Percentiles rank a stretch among this genome's conserved stretches.
phyloP scores from a whole-genome alignment of 2,888 invertebrate genomes.

The Drosophila quasianomalipes region DNA sequence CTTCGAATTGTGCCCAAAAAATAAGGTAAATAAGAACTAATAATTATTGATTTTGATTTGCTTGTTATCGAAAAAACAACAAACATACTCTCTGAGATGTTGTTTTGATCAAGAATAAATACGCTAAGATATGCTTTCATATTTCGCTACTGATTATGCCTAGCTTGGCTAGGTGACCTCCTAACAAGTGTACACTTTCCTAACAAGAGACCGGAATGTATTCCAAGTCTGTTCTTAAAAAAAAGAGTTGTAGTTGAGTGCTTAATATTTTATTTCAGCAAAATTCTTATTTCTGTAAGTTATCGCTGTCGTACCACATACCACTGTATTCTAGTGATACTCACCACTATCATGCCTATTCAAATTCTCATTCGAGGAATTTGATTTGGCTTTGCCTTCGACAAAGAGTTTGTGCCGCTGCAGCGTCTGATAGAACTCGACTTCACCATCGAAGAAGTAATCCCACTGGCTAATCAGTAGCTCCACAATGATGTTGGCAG shows the following conservation, averaged over 20 bases:
- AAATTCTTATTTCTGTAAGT: not conserved
- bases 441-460: constrained; percentile 89
- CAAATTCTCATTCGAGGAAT: constrained; percentile 82
- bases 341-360: constrained; percentile 79
- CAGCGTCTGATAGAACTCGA: constrained; percentile 90
- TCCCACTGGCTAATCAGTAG: constrained; percentile 93
- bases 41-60: not conserved
- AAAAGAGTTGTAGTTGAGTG: not conserved
- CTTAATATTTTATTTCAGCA: not conserved
- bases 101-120: not conserved
- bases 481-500: constrained; percentile 94
- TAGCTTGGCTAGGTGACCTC: not conserved
- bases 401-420: constrained; percentile 87
- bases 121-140: not conserved
- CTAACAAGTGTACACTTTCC: not conserved
- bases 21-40: not conserved
- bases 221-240: not conserved
- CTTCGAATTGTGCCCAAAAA: not conserved
- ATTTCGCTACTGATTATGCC: not conserved
- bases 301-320: no score
- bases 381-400: constrained; percentile 85
- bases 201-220: not conserved
- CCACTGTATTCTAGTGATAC: constrained; percentile 30
- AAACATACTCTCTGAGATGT: not conserved
- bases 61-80: not conserved